Base-by-base conservation (phyloP, 2,888 invertebrate species). In the Microctonus hyperodae region DNA sequence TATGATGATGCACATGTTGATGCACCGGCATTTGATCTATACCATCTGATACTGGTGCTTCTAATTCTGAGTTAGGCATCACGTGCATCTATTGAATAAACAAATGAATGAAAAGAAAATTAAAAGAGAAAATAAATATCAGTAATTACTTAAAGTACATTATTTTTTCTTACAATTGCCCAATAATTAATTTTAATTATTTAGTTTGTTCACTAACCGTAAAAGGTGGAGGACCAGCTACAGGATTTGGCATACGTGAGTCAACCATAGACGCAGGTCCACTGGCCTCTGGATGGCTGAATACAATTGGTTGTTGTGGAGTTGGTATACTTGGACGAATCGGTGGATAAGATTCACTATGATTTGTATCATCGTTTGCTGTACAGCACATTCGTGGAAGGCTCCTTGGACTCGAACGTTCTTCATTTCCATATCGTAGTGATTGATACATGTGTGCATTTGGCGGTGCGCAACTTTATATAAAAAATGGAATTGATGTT, bases 1-100 rank as follows among this genome's bases (percentile, higher is more conserved):
- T 89, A 79, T 92, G 92, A 82, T 92, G 92, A 79, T 92, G 92
- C 1, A 92, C 88, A 74, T 92, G 91, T 68, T 90, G 91, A 75
- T 81, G 82, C 57, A 83, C 76, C 35, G 83, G 79, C 73, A 78
- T 75, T 63, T 79, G 75, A 9, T 51, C 51, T 7, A 60, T 64
- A 57, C 60, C 74, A 20, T 80, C 76, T 5, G 76, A 74, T 62
- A 76, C 75, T 70, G 80, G 72, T 44, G 85, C 84, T 23, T 84
- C 65, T 5, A 60, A 22, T 56, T 44, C 83, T 78, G 85, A 84
- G 83, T 86, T 84, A 37, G 84, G 85, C 61, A 87, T 84, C 0
- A 87, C 85, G 75, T 87, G 87, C 71, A 87, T 81, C 81, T 88
- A 85, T 86, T 85, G 72, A 0, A 57, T 65, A 57, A n/a, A n/a